These are phyloP conservation scores for Lasaia peninsularis DNA, from an alignment of 1,140 invertebrate genomes.

Conservation along the genomic window DNA sequence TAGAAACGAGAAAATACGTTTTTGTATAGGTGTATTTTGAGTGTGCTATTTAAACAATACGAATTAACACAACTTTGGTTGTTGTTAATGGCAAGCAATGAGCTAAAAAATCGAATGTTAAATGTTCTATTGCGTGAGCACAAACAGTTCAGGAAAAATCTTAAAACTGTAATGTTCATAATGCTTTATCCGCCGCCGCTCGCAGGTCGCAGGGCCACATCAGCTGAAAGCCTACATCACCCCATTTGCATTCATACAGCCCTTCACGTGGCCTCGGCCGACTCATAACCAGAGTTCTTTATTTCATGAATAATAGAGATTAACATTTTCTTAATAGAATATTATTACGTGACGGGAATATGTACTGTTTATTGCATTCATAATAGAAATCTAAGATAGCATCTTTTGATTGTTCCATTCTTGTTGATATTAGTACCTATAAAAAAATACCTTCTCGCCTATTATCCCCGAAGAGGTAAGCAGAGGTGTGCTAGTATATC, in stretches of 20 bases:
- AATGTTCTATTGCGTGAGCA: no score
- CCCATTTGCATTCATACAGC: conserved; percentile 8
- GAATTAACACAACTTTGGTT: no score
- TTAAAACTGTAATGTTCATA: not conserved
- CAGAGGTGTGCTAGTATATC: no score
- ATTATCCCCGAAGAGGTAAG: no score
- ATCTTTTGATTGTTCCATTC: no score
- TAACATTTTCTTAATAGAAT: conserved; percentile 8
- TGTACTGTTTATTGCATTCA: not conserved
- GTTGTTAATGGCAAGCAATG: no score
- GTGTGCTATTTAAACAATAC: no score
- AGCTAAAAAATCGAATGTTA: no score
- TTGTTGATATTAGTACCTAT: no score
- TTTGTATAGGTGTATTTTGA: no score
- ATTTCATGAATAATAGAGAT: conserved; percentile 7
- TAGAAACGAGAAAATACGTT: no score
- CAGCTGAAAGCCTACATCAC: not conserved
- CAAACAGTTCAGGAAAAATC: not conserved
- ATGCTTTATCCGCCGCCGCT: not conserved
- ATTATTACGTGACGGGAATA: not conserved
- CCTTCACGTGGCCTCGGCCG: not conserved
- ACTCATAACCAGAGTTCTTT: conserved; percentile 3
- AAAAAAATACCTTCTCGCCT: no score
- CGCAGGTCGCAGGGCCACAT: not conserved
- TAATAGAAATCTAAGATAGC: not conserved